phyloP scores from a whole-genome alignment of 23 tunicate genomes.

The Halocynthia aurantium region DNA sequence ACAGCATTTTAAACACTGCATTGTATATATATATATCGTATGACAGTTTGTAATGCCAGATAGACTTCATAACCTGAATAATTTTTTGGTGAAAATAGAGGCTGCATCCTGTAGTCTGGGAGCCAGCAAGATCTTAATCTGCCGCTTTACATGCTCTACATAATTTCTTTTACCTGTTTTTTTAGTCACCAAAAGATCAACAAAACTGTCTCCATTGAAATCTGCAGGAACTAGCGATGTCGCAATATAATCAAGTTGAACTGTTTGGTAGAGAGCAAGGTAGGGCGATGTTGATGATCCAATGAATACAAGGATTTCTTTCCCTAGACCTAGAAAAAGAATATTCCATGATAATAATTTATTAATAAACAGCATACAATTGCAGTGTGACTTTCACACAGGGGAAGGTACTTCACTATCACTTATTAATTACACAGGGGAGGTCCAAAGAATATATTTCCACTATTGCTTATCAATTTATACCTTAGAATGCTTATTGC shows the following conservation, averaged over 20 bases:
- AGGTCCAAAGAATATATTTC: not conserved
- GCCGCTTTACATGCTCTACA: too few species aligned
- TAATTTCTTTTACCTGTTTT: not conserved
- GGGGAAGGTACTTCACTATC: not conserved
- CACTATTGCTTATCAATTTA: not conserved
- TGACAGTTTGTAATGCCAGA: not conserved
- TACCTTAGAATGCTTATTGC: too few species aligned
- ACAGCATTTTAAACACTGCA: too few species aligned
- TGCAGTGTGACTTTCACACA: too few species aligned
- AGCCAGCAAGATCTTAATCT: too few species aligned
- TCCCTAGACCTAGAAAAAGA: not conserved
- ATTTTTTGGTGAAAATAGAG: not conserved
- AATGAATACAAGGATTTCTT: not conserved
- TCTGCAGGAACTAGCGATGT: constrained; percentile 65
- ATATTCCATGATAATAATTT: not conserved
- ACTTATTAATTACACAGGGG: not conserved
- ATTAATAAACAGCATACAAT: too few species aligned
- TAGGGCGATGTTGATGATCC: not conserved
- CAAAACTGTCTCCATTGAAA: constrained; percentile 60
- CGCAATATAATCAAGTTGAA: constrained; percentile 1
- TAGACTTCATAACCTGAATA: not conserved
- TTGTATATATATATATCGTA: too few species aligned
- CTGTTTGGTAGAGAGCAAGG: constrained; percentile 3
- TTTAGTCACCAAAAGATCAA: constrained; percentile 29
- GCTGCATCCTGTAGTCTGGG: not conserved